Evolutionary conservation across 2,113 vertebrate genomes (phyloP).

Genomic region (Psophia crepitans): DNA sequence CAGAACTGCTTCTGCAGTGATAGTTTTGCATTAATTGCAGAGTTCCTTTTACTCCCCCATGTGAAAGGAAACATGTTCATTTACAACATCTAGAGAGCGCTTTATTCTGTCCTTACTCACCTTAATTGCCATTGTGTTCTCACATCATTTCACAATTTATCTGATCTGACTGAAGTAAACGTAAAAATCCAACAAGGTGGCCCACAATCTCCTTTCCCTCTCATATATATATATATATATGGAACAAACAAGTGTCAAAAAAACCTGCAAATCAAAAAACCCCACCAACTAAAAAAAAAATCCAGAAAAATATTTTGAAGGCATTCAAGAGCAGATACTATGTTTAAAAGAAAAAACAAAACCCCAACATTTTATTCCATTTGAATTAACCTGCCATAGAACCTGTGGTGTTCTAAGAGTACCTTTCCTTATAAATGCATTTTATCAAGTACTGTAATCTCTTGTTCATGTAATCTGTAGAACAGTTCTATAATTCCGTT

Average conservation of each 20-base stretch:
- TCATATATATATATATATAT: background rate
- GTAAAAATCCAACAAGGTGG: background rate
- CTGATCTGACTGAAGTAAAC: background rate
- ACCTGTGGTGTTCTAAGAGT: background rate
- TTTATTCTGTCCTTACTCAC: background rate
- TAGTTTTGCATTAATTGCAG: background rate
- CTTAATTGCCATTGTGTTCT: background rate
- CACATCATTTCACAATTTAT: background rate
- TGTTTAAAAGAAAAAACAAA: background rate
- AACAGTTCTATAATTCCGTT: background rate
- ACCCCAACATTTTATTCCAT: background rate
- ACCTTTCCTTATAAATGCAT: background rate
- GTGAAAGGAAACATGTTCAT: background rate
- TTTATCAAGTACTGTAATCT: background rate
- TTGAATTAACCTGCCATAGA: background rate
- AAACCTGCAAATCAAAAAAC: too few species aligned
- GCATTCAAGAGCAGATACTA: background rate
- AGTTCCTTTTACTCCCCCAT: background rate
- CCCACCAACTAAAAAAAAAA: background rate
- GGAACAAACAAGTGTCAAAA: background rate
- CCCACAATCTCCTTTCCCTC: background rate
- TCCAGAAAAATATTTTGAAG: background rate
- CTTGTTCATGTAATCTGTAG: background rate
- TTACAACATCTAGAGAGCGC: background rate
- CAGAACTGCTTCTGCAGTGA: background rate